Evolutionary conservation across 2,888 invertebrate genomes (phyloP).

Genomic region (Sycophila texana): DNA sequence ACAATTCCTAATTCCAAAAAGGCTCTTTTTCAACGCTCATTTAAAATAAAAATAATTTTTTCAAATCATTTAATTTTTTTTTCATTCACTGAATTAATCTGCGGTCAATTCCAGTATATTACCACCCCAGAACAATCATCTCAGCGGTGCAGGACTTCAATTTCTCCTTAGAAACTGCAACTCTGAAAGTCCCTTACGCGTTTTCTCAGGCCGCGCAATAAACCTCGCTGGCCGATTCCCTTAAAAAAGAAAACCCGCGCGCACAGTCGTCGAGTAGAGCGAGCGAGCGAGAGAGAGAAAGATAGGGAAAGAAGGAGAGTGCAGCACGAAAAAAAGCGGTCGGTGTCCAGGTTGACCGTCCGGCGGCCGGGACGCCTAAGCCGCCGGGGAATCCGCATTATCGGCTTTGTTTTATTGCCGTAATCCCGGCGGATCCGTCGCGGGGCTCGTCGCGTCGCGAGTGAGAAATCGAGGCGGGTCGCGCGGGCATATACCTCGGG

Average conservation of each 20-base stretch:
- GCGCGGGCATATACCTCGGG: neutral
- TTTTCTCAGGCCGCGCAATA: neutral
- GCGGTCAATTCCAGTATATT: too few species aligned
- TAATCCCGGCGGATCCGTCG: slow-evolving; percentile 31
- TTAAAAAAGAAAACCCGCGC: neutral
- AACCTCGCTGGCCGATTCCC: neutral
- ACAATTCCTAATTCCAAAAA: too few species aligned
- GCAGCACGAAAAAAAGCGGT: neutral
- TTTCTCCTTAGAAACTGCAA: too few species aligned
- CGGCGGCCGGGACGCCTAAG: too few species aligned
- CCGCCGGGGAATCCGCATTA: slow-evolving; percentile 32
- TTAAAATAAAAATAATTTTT: too few species aligned
- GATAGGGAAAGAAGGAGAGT: neutral
- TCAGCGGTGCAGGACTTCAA: too few species aligned
- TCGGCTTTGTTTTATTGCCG: slow-evolving; percentile 47
- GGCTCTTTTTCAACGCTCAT: too few species aligned
- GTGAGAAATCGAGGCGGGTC: neutral
- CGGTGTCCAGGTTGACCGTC: neutral
- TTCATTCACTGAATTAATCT: too few species aligned
- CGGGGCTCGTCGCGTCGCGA: neutral
- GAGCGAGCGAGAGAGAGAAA: neutral
- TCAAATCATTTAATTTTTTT: too few species aligned
- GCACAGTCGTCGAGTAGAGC: neutral
- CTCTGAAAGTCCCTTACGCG: too few species aligned
- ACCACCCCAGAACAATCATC: too few species aligned